Evolutionary conservation across 1,140 invertebrate genomes (phyloP).

Genomic region (Hyposmocoma kahamanoa): DNA sequence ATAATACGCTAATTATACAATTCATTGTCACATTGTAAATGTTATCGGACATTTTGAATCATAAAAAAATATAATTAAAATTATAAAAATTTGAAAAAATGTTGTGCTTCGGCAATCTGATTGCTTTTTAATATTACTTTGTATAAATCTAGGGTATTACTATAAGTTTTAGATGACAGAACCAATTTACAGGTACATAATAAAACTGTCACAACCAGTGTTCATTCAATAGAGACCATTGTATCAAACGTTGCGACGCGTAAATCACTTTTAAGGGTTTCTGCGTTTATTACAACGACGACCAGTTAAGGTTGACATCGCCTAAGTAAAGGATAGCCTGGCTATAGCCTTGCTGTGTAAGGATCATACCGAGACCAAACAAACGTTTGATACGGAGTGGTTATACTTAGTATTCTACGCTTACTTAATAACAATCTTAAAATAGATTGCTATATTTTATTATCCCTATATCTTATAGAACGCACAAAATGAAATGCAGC

Average conservation of each 20-base stretch:
- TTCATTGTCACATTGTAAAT: conserved; percentile 26
- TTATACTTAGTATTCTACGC: conserved; percentile 20
- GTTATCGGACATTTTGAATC: conserved; percentile 10
- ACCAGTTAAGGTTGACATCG: no score
- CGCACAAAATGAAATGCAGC: conserved; percentile 39
- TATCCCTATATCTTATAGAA: conserved; percentile 18
- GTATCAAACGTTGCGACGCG: no score
- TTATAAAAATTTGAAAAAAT: conserved; percentile 40
- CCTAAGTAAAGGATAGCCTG: no score
- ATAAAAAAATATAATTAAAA: conserved; percentile 10
- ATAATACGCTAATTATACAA: conserved; percentile 19
- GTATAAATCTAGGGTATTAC: neutral
- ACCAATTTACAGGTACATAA: neutral
- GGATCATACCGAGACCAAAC: no score
- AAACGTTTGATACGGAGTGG: no score
- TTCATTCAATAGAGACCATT: conserved; percentile 9
- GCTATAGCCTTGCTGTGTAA: no score
- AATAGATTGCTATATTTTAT: conserved; percentile 45
- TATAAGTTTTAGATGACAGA: neutral
- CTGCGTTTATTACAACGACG: no score
- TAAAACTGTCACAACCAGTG: conserved; percentile 8
- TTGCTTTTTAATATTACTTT: conserved; percentile 27
- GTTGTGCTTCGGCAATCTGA: conserved; percentile 55
- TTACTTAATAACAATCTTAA: conserved; percentile 15
- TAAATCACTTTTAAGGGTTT: no score